Conservation (phyloP, 1,140 invertebrate species). For the Bombus confusus region DNA sequence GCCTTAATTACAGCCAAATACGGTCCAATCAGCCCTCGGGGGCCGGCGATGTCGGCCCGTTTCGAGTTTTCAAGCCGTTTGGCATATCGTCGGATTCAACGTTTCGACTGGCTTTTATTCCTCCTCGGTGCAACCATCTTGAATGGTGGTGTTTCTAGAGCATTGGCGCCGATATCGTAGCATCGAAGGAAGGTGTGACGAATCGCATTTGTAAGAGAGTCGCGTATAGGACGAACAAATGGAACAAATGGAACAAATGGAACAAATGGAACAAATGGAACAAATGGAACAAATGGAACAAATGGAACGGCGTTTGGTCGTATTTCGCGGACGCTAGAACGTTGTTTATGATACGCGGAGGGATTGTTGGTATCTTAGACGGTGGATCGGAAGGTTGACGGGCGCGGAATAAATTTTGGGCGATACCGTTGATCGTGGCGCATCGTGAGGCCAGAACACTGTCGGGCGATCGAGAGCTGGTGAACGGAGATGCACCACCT, state of each 20-base stretch:
- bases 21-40: conserved; percentile 74
- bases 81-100: conserved; percentile 56
- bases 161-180: conserved; percentile 25
- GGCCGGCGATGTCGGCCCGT: conserved; percentile 46
- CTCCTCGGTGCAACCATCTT: conserved; percentile 10
- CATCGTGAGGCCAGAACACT: conserved; percentile 37
- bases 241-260: too few species aligned
- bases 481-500: conserved; percentile 56
- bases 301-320: background rate
- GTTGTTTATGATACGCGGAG: background rate
- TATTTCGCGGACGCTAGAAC: background rate
- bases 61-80: conserved; percentile 45
- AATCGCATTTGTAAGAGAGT: too few species aligned
- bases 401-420: conserved; percentile 33
- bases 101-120: conserved; percentile 34
- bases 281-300: too few species aligned
- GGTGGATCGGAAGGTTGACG: conserved; percentile 1
- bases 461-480: conserved; percentile 53
- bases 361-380: background rate
- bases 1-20: conserved; percentile 79
- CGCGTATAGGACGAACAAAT: background rate
- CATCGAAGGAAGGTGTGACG: background rate
- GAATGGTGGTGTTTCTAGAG: background rate
- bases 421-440: conserved; percentile 55
- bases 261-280: too few species aligned